Evolutionary conservation across 92 coral and sea anemone genomes (phyloP).

Genomic region (Bergia puertoricense): DNA sequence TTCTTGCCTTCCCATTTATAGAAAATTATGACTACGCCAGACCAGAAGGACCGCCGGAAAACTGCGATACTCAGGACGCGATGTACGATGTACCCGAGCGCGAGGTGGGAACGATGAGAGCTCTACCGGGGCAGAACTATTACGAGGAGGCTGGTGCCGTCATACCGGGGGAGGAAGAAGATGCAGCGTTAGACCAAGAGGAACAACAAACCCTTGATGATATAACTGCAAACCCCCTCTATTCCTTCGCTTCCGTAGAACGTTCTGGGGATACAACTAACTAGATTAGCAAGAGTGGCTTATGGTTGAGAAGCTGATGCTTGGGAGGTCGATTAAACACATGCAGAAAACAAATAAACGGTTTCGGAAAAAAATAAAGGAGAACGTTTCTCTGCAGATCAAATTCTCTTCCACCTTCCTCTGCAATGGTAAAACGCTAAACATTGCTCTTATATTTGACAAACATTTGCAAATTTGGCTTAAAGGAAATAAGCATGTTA

Average conservation of each 20-base stretch:
- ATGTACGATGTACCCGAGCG: conserved; percentile 27
- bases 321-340: not conserved
- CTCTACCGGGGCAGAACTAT: conserved; percentile 3
- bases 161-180: not conserved
- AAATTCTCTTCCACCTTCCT: too few relatives aligned
- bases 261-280: not conserved
- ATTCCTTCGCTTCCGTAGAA: not conserved
- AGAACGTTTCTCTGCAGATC: too few relatives aligned
- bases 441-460: too few relatives aligned
- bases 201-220: not conserved
- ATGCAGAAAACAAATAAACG: not conserved
- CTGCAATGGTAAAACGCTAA: too few relatives aligned
- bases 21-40: conserved; percentile 18
- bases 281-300: not conserved
- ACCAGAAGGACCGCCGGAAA: conserved; percentile 8
- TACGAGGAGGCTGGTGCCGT: conserved; percentile 19
- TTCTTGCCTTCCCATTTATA: not conserved
- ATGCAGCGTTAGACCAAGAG: not conserved
- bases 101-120: not conserved
- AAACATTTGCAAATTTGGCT: too few relatives aligned
- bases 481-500: too few relatives aligned
- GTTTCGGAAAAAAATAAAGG: too few relatives aligned
- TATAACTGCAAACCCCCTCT: conserved; percentile 10
- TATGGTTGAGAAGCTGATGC: not conserved
- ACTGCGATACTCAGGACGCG: not conserved